Evolutionary conservation across 1,140 invertebrate species (phyloP), one percentile per base, ranked within the genome.

Genomic region (Galleria mellonella): DNA sequence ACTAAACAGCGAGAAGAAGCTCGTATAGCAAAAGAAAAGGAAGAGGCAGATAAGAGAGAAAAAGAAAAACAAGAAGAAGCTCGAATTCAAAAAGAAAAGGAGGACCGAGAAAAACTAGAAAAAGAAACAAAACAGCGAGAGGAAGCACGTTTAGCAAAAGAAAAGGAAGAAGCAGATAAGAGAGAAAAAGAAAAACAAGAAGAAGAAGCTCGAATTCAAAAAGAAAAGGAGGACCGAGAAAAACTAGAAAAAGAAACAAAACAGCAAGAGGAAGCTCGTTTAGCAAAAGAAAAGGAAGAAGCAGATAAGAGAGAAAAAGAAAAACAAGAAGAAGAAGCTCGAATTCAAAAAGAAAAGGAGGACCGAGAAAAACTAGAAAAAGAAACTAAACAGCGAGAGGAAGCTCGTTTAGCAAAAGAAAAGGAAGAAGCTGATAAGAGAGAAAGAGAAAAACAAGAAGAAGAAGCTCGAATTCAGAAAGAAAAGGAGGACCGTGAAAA

Each of bases 101-200:
- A 53, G 56, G 38, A 51, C 14, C 30, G 50, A 49, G 43, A 33
- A 47, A 63, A 56, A 50, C 60, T 37, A 41, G 41, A 52, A 45
- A 27, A 40, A 36, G 52, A 49, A 45, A 38, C 59, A 15, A 44
- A 56, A 15, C 36, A 9, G 13, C 42, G 62, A 62, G 40, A 47
- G 29, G 47, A 53, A 43, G 37, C 57, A 39, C 40, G 35, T 27
- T 5, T 29, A 23, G 7, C 5, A 4, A 37, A 47, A 32, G 40
- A 61, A 37, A n/a, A 46, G 17, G 32, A 68, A 51, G 45, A 59
- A 43, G 29, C 12, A 37, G 9, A 57, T 33, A 30, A 48, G 32
- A 43, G 55, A 12, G 46, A 69, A 58, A 47, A 66, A 47, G 37
- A 48, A 37, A 33, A 45, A 28, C 46, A 38, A 42, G 45, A 66